phyloP scores from a whole-genome alignment of 2,888 invertebrate species.

The Kuschelorhynchus macadamiae region DNA sequence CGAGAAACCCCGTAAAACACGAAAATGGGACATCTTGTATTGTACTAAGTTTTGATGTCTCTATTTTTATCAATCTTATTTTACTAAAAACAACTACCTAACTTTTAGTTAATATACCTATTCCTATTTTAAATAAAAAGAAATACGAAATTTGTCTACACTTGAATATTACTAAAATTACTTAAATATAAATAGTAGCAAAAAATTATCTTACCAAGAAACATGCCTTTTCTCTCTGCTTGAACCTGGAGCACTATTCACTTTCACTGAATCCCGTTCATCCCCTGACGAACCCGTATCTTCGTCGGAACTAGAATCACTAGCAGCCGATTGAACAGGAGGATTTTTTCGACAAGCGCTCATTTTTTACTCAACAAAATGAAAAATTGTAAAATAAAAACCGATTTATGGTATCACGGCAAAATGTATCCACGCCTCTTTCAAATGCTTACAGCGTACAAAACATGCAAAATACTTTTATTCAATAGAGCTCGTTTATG shows the following conservation, averaged over 20 bases:
- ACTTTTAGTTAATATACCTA: too few relatives aligned
- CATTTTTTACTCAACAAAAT: slow-evolving; percentile 14
- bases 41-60: too few relatives aligned
- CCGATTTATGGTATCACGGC: too few relatives aligned
- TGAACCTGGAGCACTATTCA: slow-evolving; percentile 7
- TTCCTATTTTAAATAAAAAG: too few relatives aligned
- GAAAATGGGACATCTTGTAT: too few relatives aligned
- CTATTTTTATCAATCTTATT: too few relatives aligned
- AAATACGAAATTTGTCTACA: too few relatives aligned
- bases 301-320: slow-evolving; percentile 54
- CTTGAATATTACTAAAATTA: too few relatives aligned
- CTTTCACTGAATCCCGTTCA: slow-evolving; percentile 45
- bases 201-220: slow-evolving; percentile 58
- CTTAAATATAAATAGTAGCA: too few relatives aligned
- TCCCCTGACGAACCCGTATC: slow-evolving; percentile 51
- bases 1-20: too few relatives aligned
- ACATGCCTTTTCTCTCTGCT: slow-evolving; percentile 50
- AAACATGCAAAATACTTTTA: slow-evolving; percentile 34
- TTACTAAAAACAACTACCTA: too few relatives aligned
- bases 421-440: slow-evolving; percentile 2
- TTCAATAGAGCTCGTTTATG: slow-evolving; percentile 30
- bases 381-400: background rate
- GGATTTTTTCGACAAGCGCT: background rate
- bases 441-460: slow-evolving; percentile 2
- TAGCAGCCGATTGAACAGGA: slow-evolving; percentile 10